Evolutionary conservation across 2,797 vertebrate species (phyloP).

Genomic region (Eulemur albifrons): DNA sequence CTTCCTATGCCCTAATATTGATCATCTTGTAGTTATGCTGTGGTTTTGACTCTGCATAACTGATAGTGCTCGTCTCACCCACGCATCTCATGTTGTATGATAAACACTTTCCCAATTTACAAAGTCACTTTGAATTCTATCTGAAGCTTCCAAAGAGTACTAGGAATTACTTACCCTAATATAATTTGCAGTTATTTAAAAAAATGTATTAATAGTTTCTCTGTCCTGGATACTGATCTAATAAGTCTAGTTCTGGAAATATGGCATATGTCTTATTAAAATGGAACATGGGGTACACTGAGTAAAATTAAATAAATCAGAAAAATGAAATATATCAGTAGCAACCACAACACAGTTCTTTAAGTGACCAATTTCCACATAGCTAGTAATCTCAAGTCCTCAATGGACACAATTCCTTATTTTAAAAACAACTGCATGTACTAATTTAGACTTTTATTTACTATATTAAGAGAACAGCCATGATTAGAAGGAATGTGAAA

Average conservation of each 20-base stretch:
- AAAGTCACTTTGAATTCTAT: conserved; percentile 8
- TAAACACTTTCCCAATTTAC: not conserved
- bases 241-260: conserved; percentile 10
- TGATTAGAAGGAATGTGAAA: conserved; percentile 27
- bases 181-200: not conserved
- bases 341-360: not conserved
- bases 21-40: not conserved
- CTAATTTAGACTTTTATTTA: not conserved
- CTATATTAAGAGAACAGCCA: not conserved
- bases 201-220: not conserved
- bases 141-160: not conserved
- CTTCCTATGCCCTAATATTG: not conserved
- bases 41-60: not conserved
- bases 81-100: not conserved
- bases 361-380: not conserved
- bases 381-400: not conserved
- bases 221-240: not conserved
- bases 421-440: not conserved
- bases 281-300: not conserved
- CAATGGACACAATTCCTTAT: not conserved
- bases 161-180: not conserved
- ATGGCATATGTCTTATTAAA: not conserved
- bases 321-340: not conserved
- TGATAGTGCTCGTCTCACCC: not conserved
- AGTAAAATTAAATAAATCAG: conserved; percentile 23